phyloP scores from a whole-genome alignment of 1,140 invertebrate species.

The Drosophila ficusphila region DNA sequence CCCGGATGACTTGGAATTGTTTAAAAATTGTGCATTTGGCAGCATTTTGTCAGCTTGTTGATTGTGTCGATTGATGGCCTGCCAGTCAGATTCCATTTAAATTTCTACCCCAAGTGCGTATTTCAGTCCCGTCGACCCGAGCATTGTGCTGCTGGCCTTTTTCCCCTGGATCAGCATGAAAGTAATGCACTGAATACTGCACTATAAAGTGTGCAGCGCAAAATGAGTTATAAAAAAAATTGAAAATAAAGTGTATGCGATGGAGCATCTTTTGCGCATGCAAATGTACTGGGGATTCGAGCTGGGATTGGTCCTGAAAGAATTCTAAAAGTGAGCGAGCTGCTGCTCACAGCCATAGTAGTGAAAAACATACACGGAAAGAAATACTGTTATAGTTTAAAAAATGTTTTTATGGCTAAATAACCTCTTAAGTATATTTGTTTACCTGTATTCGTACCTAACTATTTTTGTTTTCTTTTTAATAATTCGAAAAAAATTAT shows the following conservation, averaged over 20 bases:
- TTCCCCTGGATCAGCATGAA: conserved; percentile 11
- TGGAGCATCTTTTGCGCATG: conserved; percentile 66
- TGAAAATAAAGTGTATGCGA: conserved; percentile 59
- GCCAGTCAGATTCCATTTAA: conserved; percentile 8
- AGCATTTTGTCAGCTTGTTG: conserved; percentile 23
- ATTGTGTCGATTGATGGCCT: neutral
- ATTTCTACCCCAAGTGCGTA: conserved; percentile 5
- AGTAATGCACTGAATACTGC: conserved; percentile 16
- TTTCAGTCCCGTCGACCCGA: neutral
- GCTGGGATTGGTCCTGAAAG: conserved; percentile 20
- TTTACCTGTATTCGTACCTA: too few relatives aligned
- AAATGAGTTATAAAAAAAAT: conserved; percentile 63
- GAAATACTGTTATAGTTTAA: too few relatives aligned
- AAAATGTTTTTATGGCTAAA: too few relatives aligned
- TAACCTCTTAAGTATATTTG: too few relatives aligned
- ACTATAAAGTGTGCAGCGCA: conserved; percentile 44
- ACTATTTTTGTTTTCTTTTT: too few relatives aligned
- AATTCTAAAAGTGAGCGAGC: conserved; percentile 59
- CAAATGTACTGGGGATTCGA: conserved; percentile 46
- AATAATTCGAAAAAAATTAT: too few relatives aligned
- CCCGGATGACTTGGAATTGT: neutral
- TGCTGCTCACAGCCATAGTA: conserved; percentile 23
- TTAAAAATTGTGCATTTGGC: conserved; percentile 12
- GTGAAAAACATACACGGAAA: neutral
- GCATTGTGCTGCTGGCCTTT: conserved; percentile 22